phyloP scores from a whole-genome alignment of 2,888 invertebrate genomes.

The Empis livida region DNA sequence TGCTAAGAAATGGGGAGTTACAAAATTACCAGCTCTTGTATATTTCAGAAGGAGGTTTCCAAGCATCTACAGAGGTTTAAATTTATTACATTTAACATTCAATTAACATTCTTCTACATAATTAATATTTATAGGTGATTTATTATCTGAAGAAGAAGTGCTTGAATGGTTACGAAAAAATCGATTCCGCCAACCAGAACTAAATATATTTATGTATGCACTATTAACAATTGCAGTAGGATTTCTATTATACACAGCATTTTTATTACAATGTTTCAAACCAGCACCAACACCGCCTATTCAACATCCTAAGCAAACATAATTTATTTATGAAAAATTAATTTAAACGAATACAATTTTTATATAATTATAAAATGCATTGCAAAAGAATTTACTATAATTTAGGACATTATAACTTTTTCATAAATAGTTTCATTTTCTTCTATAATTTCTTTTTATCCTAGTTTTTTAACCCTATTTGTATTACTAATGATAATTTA shows the following conservation, averaged over 20 bases:
- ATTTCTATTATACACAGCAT: constrained; percentile 81
- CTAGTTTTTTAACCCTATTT: too few species aligned
- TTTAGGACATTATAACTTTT: too few species aligned
- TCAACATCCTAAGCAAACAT: constrained; percentile 35
- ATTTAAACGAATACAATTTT: too few species aligned
- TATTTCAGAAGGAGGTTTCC: constrained; percentile 86
- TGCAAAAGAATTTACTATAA: too few species aligned
- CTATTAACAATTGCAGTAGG: constrained; percentile 72
- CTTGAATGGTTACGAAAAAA: constrained; percentile 88
- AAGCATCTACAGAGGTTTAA: constrained; percentile 74
- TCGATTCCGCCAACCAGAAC: constrained; percentile 81
- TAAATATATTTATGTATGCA: constrained; percentile 90
- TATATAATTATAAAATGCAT: too few species aligned
- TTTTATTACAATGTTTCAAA: constrained; percentile 81
- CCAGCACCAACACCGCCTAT: constrained; percentile 49
- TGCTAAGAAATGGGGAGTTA: constrained; percentile 88
- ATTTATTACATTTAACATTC: background rate
- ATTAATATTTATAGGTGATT: constrained; percentile 49
- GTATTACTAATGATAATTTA: too few species aligned
- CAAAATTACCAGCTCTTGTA: constrained; percentile 78
- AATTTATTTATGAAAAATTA: constrained; percentile 16
- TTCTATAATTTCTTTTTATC: too few species aligned
- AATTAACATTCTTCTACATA: background rate
- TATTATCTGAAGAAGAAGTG: constrained; percentile 73
- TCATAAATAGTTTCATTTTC: too few species aligned